These are phyloP conservation scores for Bos javanicus DNA, from an alignment of 2,113 vertebrate genomes.

Conservation along the genomic window DNA sequence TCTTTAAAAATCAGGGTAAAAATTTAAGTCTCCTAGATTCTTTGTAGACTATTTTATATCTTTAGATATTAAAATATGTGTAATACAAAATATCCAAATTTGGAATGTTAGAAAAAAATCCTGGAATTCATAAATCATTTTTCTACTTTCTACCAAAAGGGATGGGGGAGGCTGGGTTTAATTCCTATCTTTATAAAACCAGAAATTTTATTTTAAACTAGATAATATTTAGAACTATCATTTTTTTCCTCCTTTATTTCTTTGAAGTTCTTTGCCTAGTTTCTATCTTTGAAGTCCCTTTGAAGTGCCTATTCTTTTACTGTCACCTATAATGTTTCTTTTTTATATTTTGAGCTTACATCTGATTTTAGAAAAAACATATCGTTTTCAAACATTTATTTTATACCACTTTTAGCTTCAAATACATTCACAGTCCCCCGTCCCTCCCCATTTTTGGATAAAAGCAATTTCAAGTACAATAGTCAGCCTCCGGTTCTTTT, in stretches of 20 bases:
- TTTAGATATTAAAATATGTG: not conserved
- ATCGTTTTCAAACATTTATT: not conserved
- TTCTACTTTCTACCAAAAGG: not conserved
- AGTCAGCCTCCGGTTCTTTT: not conserved
- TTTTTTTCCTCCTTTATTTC: not conserved
- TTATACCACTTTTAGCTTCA: not conserved
- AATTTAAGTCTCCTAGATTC: not conserved
- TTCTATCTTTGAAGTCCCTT: not conserved
- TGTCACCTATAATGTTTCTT: not conserved
- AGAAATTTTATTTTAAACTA: not conserved
- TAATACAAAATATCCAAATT: not conserved
- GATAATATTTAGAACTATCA: not conserved
- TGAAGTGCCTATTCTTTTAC: not conserved
- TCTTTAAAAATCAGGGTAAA: not conserved
- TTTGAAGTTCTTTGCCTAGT: slow-evolving; percentile 32
- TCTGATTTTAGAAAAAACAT: not conserved
- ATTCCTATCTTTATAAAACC: not conserved
- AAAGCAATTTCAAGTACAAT: not conserved
- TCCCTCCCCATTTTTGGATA: not conserved
- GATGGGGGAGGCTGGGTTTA: not conserved
- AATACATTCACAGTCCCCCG: not conserved
- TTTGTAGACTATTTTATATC: not conserved
- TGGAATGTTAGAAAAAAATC: not conserved
- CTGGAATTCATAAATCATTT: not conserved
- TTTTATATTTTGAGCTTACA: not conserved